Percentiles rank a stretch among this genome's conserved stretches.
Conservation (phyloP, 2,113 vertebrate species). For the Bos javanicus region DNA sequence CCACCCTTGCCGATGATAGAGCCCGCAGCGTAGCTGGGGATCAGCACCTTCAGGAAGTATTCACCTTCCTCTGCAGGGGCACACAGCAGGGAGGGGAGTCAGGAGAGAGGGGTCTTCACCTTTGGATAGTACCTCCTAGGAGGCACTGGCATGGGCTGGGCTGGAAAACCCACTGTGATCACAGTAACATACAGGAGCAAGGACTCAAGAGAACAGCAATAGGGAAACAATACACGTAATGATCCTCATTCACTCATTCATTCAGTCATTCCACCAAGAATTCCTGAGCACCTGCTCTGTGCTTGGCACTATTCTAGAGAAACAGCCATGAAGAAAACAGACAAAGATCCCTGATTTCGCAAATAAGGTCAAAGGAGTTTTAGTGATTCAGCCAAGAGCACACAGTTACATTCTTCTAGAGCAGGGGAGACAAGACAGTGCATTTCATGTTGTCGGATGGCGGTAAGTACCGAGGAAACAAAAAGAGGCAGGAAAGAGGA, state of each 20-base stretch:
- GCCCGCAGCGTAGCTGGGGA: constrained; percentile 95
- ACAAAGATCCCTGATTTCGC: not conserved
- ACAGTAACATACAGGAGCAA: not conserved
- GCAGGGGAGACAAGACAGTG: not conserved
- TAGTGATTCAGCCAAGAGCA: not conserved
- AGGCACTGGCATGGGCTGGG: not conserved
- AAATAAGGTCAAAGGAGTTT: not conserved
- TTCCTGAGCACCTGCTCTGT: not conserved
- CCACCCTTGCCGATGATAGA: constrained; percentile 96
- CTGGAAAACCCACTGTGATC: not conserved
- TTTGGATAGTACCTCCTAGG: not conserved
- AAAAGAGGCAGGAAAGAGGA: not conserved
- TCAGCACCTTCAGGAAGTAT: constrained; percentile 96
- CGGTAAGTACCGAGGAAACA: not conserved
- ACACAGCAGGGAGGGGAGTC: not conserved
- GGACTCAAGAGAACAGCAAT: not conserved
- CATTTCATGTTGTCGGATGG: not conserved
- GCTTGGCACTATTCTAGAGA: not conserved
- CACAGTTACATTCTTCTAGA: not conserved
- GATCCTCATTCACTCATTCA: not conserved
- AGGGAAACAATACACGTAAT: not conserved
- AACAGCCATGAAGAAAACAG: not conserved
- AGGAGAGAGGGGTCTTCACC: not conserved
- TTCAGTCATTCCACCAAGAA: not conserved
- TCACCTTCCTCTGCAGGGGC: constrained; percentile 91